Base-by-base conservation (phyloP, 1,140 invertebrate species). In the Bombus difficillimus region DNA sequence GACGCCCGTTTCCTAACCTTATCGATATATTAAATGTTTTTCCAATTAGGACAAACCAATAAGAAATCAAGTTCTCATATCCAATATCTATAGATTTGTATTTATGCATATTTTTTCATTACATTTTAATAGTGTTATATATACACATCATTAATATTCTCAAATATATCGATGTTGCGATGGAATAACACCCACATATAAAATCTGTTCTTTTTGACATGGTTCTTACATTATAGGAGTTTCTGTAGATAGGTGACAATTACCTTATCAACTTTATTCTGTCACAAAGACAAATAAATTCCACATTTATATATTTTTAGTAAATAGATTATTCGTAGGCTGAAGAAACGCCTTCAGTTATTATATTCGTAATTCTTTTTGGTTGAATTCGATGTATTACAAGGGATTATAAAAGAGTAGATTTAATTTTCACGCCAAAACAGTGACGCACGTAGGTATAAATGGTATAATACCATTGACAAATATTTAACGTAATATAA, bases 1-100 rank as follows among this genome's bases (percentile, higher is more conserved):
- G 43, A 43, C 39, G 37, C 10, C 28, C 43, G 34, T 83, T 76
- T 64, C 43, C 62, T 87, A 87, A 87, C 76, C 86, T 87, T 87
- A 43, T 73, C 28, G 57, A 73, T 64, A 47, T 71, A 34, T 43
- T 59, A 74, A 77, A 77, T 73, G 34, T 25, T 57, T n/a, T 12
- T 69, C 34, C 18, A 68, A 5, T 34, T 15, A 34, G 34, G 8
- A 8, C 34, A 64, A 74, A 57, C 84, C 78, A 81, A 68, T n/a
- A 53, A 47, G 1, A 39, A 59, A 41, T 80, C 43, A 66, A 57
- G 15, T 68, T 64, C 6, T 74, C 62, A 22, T 37, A n/a, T 62
- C n/a, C 53, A 18, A 57, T 68, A 68, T 37, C n/a, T 43, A 37
- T 43, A 18, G 32, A 74, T n/a, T 59, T 80, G 34, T 47, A 81